A percentile compares a stretch with the other conserved stretches of the same genome.
These are phyloP conservation scores for Drosophila willistoni DNA, from an alignment of 1,140 invertebrate species.

Conservation along the genomic window DNA sequence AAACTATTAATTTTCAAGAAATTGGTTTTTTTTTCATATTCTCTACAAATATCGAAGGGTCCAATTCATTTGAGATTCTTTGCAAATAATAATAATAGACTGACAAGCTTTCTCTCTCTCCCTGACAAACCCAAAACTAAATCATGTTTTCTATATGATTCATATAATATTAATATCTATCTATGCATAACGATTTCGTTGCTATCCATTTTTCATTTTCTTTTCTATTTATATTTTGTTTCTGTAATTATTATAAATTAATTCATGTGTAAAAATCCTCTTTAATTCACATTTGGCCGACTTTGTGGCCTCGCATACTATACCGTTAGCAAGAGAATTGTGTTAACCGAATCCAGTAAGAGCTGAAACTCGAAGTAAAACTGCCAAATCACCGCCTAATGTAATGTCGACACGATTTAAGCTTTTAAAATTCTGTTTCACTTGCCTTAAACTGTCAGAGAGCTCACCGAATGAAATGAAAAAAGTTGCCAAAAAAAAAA, in stretches of 20 bases:
- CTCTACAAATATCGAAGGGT: no score
- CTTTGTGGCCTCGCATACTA: conserved; percentile 1
- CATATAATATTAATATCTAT: no score
- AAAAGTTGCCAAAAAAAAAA: conserved; percentile 42
- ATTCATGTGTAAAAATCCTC: background rate
- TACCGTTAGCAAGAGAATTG: background rate
- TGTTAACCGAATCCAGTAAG: conserved; percentile 32
- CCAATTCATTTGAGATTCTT: no score
- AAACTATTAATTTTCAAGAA: no score
- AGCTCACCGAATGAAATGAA: background rate
- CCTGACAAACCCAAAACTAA: no score
- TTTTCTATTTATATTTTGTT: no score
- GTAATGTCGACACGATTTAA: conserved; percentile 64
- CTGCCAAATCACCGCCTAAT: conserved; percentile 53
- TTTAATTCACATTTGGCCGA: conserved; percentile 4
- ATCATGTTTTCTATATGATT: no score
- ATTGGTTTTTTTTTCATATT: no score
- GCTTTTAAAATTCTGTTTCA: conserved; percentile 40
- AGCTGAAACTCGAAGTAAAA: conserved; percentile 25
- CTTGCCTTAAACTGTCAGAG: conserved; percentile 55
- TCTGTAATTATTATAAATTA: background rate
- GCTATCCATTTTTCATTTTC: background rate
- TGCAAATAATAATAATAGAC: no score
- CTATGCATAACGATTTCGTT: no score
- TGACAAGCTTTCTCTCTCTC: no score